Conservation (phyloP, 2,888 invertebrate species). For the Hybos culiciformis region DNA sequence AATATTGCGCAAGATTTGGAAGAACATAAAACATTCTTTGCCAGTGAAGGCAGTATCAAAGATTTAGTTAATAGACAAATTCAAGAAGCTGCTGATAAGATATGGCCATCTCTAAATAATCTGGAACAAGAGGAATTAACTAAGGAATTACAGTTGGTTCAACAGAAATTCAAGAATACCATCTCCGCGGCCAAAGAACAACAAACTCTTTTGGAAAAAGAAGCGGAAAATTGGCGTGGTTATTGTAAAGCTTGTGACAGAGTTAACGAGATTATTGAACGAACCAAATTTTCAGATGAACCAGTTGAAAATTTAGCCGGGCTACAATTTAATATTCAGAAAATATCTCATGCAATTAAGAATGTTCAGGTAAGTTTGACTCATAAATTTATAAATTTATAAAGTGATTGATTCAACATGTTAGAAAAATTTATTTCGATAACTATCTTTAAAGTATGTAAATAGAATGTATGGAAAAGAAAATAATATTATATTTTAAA, state of each 20-base stretch:
- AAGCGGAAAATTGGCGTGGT: conserved; percentile 72
- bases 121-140: conserved; percentile 74
- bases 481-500: too few species aligned
- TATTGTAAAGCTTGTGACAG: conserved; percentile 66
- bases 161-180: conserved; percentile 67
- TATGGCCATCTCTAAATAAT: conserved; percentile 71
- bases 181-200: conserved; percentile 71
- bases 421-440: too few species aligned
- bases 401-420: too few species aligned
- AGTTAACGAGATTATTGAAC: conserved; percentile 58
- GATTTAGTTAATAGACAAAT: conserved; percentile 69
- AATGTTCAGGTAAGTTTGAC: conserved; percentile 52
- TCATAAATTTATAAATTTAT: neutral
- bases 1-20: conserved; percentile 70
- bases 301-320: conserved; percentile 66
- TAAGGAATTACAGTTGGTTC: conserved; percentile 66
- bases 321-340: conserved; percentile 70
- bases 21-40: conserved; percentile 77
- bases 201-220: conserved; percentile 65
- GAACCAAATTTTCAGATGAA: conserved; percentile 65
- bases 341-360: conserved; percentile 58
- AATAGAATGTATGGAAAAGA: too few species aligned
- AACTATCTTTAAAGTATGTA: too few species aligned
- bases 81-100: conserved; percentile 72
- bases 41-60: conserved; percentile 60